A percentile compares a stretch with the other conserved stretches of the same genome.
Evolutionary conservation across 2,888 invertebrate species (phyloP).

Genomic region (Orchesella flavescens): DNA sequence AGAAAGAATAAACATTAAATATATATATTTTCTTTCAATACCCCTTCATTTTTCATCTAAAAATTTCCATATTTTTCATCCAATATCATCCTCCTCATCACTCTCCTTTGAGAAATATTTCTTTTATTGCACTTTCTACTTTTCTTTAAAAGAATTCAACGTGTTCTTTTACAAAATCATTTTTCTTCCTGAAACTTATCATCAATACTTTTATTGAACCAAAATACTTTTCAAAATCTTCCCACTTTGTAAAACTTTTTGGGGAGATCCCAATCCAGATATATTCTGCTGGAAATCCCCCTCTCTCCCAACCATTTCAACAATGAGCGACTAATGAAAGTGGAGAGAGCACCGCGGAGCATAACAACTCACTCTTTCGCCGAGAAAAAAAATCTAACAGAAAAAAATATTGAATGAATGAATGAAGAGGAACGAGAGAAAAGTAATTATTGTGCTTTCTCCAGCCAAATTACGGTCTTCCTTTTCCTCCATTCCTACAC

Average conservation of each 20-base stretch:
- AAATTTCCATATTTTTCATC: neutral
- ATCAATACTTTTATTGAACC: neutral
- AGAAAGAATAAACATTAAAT: slow-evolving; percentile 35
- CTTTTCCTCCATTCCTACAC: slow-evolving; percentile 21
- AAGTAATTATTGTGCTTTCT: slow-evolving; percentile 16
- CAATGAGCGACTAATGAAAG: slow-evolving; percentile 6
- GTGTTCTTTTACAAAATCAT: neutral
- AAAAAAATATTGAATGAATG: neutral
- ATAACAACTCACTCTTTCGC: neutral
- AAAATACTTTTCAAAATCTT: neutral
- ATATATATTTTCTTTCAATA: slow-evolving; percentile 27
- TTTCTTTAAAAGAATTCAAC: neutral
- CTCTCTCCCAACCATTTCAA: neutral
- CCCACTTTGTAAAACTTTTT: neutral
- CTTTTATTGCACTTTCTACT: neutral
- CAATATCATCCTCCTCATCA: slow-evolving; percentile 16
- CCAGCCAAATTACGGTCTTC: slow-evolving; percentile 37
- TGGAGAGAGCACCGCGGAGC: neutral
- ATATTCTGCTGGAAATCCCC: neutral
- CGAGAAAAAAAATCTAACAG: too few species aligned
- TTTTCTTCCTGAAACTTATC: neutral
- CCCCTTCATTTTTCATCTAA: neutral
- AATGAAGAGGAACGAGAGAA: slow-evolving; percentile 25
- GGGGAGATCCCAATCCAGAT: neutral
- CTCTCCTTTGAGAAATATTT: neutral